A percentile compares a stretch with the other conserved stretches of the same genome.
These are phyloP conservation scores for Phyllotis vaccarum DNA, from an alignment of 2,797 vertebrate species.

Conservation along the genomic window DNA sequence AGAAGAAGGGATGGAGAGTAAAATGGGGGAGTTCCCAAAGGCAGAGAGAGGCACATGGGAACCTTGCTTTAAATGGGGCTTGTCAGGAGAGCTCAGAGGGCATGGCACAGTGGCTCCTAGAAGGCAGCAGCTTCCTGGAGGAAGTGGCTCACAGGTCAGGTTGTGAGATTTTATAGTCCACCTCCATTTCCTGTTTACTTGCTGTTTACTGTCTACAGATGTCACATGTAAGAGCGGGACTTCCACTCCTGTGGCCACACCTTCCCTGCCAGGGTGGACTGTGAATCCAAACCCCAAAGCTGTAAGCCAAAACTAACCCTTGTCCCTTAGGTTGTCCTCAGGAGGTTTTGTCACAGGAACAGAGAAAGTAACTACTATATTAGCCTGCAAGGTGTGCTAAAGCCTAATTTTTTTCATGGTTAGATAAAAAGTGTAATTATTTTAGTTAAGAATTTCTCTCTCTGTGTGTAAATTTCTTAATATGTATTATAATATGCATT, in stretches of 20 bases:
- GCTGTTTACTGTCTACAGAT: neutral
- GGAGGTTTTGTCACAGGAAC: neutral
- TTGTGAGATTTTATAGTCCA: neutral
- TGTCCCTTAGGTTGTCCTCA: neutral
- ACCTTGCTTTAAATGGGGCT: too few relatives aligned
- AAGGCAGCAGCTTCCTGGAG: neutral
- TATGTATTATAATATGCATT: neutral
- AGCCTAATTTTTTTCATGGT: neutral
- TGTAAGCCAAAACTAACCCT: neutral
- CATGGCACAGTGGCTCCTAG: too few relatives aligned
- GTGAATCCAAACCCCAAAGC: neutral
- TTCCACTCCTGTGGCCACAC: neutral
- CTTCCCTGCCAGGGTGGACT: neutral
- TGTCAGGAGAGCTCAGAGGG: too few relatives aligned
- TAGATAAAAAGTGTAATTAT: neutral
- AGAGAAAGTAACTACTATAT: neutral
- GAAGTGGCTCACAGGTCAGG: neutral
- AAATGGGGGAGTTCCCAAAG: too few relatives aligned
- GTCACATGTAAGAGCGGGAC: neutral
- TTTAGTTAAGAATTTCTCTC: constrained; percentile 40
- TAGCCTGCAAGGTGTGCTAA: too few relatives aligned
- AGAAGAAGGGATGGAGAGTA: too few relatives aligned
- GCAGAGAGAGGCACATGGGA: too few relatives aligned
- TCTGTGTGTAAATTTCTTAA: neutral
- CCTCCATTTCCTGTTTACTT: neutral